Evolutionary conservation across 2,797 vertebrate genomes (phyloP).

Genomic region (Myioborus miniatus): DNA sequence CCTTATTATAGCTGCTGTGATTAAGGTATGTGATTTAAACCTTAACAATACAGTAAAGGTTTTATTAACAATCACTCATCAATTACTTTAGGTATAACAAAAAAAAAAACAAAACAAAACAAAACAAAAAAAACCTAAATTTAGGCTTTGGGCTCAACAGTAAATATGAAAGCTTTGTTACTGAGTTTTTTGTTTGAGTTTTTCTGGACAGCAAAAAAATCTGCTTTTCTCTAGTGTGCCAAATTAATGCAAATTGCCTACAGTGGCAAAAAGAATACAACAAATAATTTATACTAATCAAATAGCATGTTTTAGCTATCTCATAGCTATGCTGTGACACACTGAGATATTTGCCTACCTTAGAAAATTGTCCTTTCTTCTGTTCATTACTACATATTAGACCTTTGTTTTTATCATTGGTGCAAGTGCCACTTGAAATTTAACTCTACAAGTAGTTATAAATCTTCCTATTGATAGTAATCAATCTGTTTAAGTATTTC

Average conservation of each 20-base stretch:
- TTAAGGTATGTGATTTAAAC: not conserved
- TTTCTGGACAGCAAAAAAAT: not conserved
- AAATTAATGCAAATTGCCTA: not conserved
- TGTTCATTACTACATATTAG: not conserved
- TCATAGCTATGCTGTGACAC: not conserved
- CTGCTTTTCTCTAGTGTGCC: not conserved
- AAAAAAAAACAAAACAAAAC: not conserved
- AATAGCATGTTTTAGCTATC: not conserved
- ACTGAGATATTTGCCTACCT: not conserved
- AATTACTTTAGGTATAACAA: not conserved
- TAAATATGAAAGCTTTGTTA: not conserved
- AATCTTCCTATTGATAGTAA: not conserved
- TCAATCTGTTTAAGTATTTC: not conserved
- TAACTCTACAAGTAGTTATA: not conserved
- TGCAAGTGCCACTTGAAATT: not conserved
- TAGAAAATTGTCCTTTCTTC: not conserved
- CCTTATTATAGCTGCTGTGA: not conserved
- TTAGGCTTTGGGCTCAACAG: not conserved
- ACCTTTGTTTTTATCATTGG: not conserved
- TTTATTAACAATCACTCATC: not conserved
- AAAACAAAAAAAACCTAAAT: not conserved
- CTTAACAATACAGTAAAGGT: not conserved
- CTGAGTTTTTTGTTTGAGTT: not conserved
- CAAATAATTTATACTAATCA: not conserved
- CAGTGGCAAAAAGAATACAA: not conserved